Conservation (phyloP, 2,888 invertebrate species). For the Agriopis leucophaearia region DNA sequence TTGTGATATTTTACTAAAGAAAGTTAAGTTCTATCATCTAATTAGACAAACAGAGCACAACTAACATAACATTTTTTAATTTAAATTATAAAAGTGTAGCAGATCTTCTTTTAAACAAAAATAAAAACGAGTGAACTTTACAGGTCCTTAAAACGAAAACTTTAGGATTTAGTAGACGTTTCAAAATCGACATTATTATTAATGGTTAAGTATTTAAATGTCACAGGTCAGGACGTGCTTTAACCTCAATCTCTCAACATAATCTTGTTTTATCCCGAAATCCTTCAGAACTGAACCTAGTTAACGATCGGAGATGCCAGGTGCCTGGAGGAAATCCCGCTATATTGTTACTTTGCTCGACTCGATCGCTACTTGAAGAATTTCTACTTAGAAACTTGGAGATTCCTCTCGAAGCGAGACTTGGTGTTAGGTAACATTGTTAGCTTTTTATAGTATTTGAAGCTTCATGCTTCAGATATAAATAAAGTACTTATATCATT, state of each 20-base stretch:
- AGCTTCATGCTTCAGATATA: too few species aligned
- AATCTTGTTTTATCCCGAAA: background rate
- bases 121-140: too few species aligned
- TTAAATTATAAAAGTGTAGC: too few species aligned
- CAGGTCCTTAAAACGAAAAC: too few species aligned
- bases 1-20: too few species aligned
- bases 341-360: conserved; percentile 17
- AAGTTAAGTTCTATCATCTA: too few species aligned
- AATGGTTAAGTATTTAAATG: background rate
- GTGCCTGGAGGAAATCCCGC: background rate
- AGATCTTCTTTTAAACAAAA: too few species aligned
- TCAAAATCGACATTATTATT: background rate
- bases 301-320: background rate
- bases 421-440: conserved; percentile 14
- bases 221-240: too few species aligned
- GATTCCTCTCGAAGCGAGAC: conserved; percentile 2
- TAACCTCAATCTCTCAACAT: background rate
- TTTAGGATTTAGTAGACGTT: too few species aligned
- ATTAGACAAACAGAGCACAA: too few species aligned
- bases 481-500: background rate
- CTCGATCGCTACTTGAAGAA: conserved; percentile 20
- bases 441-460: background rate
- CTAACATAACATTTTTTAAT: too few species aligned
- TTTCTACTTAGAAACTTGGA: conserved; percentile 17
- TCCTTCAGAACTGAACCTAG: background rate